Conservation (phyloP, 2,113 vertebrate genomes). For the Phainopepla nitens region DNA sequence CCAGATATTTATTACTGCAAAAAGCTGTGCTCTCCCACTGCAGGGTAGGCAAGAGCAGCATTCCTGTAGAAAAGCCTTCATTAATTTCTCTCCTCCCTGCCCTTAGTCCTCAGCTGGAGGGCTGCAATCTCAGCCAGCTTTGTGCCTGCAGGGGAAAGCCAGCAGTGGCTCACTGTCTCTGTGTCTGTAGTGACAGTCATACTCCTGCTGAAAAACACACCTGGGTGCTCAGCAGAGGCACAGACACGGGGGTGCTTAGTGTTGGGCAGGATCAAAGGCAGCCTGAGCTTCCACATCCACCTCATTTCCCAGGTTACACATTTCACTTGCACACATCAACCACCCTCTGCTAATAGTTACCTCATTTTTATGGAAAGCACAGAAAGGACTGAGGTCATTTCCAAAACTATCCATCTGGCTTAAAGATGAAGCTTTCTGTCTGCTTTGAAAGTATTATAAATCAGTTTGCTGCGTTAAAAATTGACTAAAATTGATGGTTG, state of each 20-base stretch:
- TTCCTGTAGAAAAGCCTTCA: neutral
- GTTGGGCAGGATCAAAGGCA: neutral
- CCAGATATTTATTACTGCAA: neutral
- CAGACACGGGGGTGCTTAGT: neutral
- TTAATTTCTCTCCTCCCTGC: neutral
- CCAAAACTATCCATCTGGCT: constrained; percentile 4
- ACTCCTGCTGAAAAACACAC: neutral
- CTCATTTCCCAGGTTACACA: neutral
- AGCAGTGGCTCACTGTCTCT: neutral
- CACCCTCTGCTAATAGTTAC: constrained; percentile 11
- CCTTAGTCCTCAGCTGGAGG: neutral
- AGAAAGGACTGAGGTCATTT: neutral
- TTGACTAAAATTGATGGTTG: neutral
- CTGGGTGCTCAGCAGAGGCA: neutral
- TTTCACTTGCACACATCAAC: neutral
- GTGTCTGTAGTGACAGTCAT: neutral
- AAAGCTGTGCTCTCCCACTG: neutral
- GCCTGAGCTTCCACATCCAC: neutral
- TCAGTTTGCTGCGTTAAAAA: neutral
- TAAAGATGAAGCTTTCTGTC: neutral
- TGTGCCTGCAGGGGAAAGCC: neutral
- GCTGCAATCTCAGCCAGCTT: neutral
- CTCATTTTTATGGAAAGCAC: constrained; percentile 25
- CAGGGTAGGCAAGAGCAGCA: neutral
- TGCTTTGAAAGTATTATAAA: neutral